Base-by-base conservation (phyloP, 2,888 invertebrate species). In the Diogma glabrata region DNA sequence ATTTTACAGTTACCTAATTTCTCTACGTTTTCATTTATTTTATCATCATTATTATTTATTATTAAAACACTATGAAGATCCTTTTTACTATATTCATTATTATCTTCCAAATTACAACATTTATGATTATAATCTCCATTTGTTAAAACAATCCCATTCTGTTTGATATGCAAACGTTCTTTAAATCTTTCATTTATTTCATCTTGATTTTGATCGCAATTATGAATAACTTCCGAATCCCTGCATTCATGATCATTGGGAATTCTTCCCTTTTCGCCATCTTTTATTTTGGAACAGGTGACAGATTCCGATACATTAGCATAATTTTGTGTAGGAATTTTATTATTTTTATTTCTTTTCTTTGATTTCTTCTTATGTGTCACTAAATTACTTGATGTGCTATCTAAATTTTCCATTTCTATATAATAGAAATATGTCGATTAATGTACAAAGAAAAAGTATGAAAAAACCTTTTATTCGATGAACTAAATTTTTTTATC, bases 71-170 rank as follows among this genome's bases (percentile, higher is more conserved):
- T 48, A 30, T 48, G 22, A 17, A 22, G 8, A 17, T 14, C 36
- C n/a, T n/a, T n/a, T n/a, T n/a, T n/a, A n/a, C n/a, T n/a, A n/a
- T n/a, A n/a, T n/a, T n/a, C n/a, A 14, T 36, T 8, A 14, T 47
- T 33, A 30, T 50, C 52, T 22, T 28, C 36, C 10, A 12, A 20
- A 22, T 16, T 23, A 19, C 24, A 12, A 14, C 17, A 9, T 7
- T 30, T 19, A 19, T 50, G 20, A 28, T 47, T 22, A 23, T 48
- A 14, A 22, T 48, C 48, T 19, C 48, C 48, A 22, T 48, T 48
- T 24, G 51, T 45, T 49, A 51, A 54, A n/a, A n/a, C n/a, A n/a
- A n/a, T n/a, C 8, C 55, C 55, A 51, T 55, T 55, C 33, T 51
- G 50, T 50, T 51, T 50, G 17, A 53, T 52, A 38, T 51, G 51